These are phyloP conservation scores for Callithrix jacchus DNA, from an alignment of 2,113 vertebrate species.

Conservation along the genomic window DNA sequence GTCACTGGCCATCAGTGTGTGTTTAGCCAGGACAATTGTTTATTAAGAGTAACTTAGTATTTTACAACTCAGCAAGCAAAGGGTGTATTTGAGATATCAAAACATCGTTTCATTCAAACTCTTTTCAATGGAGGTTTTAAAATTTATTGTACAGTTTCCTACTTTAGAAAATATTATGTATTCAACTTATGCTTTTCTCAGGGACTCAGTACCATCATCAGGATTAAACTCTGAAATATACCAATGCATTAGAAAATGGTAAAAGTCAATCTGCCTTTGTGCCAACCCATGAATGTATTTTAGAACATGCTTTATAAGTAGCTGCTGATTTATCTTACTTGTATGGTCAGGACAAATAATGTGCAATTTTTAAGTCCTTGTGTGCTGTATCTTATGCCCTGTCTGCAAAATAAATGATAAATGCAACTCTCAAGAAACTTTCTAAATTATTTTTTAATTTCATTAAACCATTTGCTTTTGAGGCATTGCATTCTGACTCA, in stretches of 20 bases:
- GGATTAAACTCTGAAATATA: neutral
- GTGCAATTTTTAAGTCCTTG: neutral
- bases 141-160: neutral
- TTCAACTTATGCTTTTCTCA: neutral
- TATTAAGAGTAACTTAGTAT: neutral
- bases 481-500: neutral
- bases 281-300: neutral
- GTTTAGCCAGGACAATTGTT: neutral
- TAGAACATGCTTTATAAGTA: conserved; percentile 11
- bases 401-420: conserved; percentile 40
- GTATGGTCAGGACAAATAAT: neutral
- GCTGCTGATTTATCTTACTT: neutral
- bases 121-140: neutral
- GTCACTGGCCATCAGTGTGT: neutral
- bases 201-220: conserved; percentile 1
- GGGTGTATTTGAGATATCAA: neutral
- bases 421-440: conserved; percentile 1
- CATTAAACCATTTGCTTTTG: neutral
- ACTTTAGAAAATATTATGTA: neutral
- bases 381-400: neutral
- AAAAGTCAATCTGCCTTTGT: neutral
- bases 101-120: neutral
- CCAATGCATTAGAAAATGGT: neutral
- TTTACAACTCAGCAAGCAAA: neutral
- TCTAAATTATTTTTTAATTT: conserved; percentile 17